phyloP scores from a whole-genome alignment of 2,113 vertebrate genomes.

The Dipodomys ordii region DNA sequence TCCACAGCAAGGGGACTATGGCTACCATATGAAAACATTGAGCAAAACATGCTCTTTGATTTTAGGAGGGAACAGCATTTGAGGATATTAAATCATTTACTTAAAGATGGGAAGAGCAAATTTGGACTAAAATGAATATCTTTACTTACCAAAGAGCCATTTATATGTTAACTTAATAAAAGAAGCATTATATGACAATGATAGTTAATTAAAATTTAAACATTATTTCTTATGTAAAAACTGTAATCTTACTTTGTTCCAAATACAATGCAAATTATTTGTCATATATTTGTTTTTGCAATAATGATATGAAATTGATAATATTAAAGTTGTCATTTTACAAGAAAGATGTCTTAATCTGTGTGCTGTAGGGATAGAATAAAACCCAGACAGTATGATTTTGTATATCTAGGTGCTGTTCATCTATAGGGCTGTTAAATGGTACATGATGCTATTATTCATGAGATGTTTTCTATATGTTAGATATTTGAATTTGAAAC shows the following conservation, averaged over 20 bases:
- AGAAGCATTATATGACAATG: background rate
- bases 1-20: rapidly evolving
- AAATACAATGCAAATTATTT: background rate
- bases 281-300: background rate
- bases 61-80: background rate
- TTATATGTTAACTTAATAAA: background rate
- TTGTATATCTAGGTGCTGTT: background rate
- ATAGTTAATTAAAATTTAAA: background rate
- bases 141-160: background rate
- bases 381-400: background rate
- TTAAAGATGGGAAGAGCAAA: background rate
- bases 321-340: slow-evolving; percentile 1
- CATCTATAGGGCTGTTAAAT: background rate
- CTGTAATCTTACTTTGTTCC: background rate
- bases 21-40: background rate
- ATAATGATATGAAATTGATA: background rate
- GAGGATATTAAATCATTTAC: background rate
- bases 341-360: background rate
- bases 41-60: background rate
- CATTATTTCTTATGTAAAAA: too few species aligned
- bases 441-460: background rate
- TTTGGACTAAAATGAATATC: background rate
- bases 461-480: background rate
- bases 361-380: background rate
- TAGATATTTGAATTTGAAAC: background rate